These are phyloP conservation scores for Trachelus tabidus DNA, from an alignment of 2,888 invertebrate species.

Conservation along the genomic window DNA sequence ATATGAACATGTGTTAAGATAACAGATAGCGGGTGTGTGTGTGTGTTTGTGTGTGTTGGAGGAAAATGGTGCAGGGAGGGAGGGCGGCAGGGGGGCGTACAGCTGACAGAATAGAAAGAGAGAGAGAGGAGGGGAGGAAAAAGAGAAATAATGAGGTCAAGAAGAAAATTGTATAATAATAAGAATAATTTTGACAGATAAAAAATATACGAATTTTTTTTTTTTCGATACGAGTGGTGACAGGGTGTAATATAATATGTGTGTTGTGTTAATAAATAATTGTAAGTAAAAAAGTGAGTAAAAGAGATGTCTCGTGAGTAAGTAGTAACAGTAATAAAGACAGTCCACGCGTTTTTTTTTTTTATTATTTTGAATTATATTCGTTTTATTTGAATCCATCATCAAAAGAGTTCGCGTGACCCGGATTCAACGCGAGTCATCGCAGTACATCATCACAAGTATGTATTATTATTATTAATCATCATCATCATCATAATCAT, in stretches of 20 bases:
- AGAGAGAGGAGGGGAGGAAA: not conserved
- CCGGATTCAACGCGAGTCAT: constrained; percentile 63
- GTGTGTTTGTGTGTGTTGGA: no score
- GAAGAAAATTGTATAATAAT: no score
- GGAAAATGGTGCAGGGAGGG: not conserved
- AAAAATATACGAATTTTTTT: no score
- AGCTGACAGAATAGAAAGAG: not conserved
- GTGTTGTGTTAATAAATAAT: no score
- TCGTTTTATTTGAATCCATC: constrained; percentile 65
- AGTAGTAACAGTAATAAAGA: constrained; percentile 47
- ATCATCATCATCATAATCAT: constrained; percentile 55
- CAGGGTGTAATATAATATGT: no score
- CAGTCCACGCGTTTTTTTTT: constrained; percentile 56
- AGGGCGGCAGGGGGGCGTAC: no score
- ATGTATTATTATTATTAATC: constrained; percentile 63
- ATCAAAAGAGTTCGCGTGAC: constrained; percentile 64
- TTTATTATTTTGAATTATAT: constrained; percentile 65
- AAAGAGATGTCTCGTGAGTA: no score
- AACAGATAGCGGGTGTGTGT: no score
- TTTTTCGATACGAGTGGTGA: no score
- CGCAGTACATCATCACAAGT: constrained; percentile 64
- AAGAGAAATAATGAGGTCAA: not conserved
- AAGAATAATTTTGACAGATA: no score
- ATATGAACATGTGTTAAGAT: no score
- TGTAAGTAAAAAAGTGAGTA: constrained; percentile 6